These are phyloP conservation scores for Lymantria monacha DNA, from an alignment of 2,888 invertebrate genomes.

Conservation along the genomic window DNA sequence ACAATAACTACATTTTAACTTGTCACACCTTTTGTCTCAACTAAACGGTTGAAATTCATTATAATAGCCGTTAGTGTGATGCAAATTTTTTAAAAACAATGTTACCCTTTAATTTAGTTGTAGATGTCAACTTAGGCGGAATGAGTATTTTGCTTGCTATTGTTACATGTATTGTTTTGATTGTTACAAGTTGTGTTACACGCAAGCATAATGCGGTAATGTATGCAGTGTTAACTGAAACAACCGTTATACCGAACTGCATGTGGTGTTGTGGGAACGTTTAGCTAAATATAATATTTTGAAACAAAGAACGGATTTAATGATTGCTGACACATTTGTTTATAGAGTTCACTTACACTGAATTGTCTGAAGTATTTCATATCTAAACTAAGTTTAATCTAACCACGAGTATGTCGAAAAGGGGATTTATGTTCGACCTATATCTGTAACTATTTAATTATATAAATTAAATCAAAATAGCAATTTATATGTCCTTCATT, in stretches of 20 bases:
- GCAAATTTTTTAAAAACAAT: conserved; percentile 48
- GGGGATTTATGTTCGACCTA: too few species aligned
- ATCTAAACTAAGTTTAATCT: too few species aligned
- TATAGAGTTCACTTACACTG: not conserved
- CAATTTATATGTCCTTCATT: too few species aligned
- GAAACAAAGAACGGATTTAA: conserved; percentile 3
- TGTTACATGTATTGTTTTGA: conserved; percentile 54
- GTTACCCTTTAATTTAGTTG: conserved; percentile 50
- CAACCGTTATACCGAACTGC: conserved; percentile 43
- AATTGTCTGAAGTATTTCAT: not conserved
- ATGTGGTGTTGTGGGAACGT: conserved; percentile 44
- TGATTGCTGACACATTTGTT: not conserved
- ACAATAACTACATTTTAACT: not conserved
- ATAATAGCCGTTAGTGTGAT: conserved; percentile 31
- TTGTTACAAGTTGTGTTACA: conserved; percentile 51
- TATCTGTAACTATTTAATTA: too few species aligned
- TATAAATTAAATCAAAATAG: too few species aligned
- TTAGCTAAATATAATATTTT: conserved; percentile 36
- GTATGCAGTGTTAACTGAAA: conserved; percentile 51
- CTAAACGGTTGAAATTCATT: conserved; percentile 21
- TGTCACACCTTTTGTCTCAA: conserved; percentile 19
- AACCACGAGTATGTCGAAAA: too few species aligned
- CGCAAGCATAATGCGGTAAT: conserved; percentile 41
- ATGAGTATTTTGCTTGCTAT: conserved; percentile 41
- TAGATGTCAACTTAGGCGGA: conserved; percentile 57